Conservation (phyloP, 2,888 invertebrate species). For the Oscheius sp. region DNA sequence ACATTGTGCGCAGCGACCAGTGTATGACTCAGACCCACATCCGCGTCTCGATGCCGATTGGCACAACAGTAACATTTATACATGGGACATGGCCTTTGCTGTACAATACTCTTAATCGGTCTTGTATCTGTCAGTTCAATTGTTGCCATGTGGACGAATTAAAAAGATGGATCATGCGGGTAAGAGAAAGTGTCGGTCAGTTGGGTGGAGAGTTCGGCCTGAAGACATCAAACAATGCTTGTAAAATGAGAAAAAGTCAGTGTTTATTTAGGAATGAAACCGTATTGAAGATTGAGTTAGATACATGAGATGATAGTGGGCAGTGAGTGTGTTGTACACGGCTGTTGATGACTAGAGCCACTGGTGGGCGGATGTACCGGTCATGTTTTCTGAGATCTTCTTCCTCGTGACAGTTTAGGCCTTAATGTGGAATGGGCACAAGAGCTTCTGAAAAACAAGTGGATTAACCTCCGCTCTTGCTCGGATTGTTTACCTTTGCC, state of each 20-base stretch:
- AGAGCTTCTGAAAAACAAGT: conserved; percentile 24
- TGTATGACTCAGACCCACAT: conserved; percentile 26
- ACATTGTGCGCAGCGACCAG: conserved; percentile 33
- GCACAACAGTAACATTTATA: conserved; percentile 31
- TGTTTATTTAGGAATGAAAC: conserved; percentile 18
- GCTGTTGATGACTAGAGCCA: conserved; percentile 28
- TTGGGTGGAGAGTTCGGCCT: not conserved
- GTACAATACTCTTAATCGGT: not conserved
- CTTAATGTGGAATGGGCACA: conserved; percentile 32
- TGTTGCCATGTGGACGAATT: not conserved
- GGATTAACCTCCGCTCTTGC: not conserved
- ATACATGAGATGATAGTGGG: conserved; percentile 32
- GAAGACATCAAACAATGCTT: not conserved
- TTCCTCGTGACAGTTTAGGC: conserved; percentile 31
- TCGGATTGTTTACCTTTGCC: conserved; percentile 29
- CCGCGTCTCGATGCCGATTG: conserved; percentile 2
- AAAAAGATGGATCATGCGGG: conserved; percentile 1
- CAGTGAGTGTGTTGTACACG: conserved; percentile 16
- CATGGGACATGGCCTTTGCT: conserved; percentile 7
- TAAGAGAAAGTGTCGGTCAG: not conserved
- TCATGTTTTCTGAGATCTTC: conserved; percentile 33
- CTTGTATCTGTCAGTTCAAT: conserved; percentile 3
- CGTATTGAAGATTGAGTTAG: conserved; percentile 3
- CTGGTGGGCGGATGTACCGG: conserved; percentile 24
- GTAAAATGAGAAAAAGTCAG: not conserved